Evolutionary conservation across 2,797 vertebrate species (phyloP).

Genomic region (Aeoliscus strigatus): DNA sequence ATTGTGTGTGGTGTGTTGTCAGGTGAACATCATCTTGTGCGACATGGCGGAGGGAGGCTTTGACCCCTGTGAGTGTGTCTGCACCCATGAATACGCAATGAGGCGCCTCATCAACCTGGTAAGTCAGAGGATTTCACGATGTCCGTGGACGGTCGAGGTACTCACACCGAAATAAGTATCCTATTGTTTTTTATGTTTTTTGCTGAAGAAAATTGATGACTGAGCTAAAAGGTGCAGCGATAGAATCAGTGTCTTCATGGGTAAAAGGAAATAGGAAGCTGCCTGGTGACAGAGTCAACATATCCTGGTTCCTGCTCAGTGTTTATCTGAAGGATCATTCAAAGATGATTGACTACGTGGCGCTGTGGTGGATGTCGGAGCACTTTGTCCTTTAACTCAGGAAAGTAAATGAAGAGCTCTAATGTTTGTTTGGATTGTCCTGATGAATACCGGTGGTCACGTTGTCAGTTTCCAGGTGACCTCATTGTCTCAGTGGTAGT

Average conservation of each 20-base stretch:
- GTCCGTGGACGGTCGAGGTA: too few relatives aligned
- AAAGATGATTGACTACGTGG: slow-evolving; percentile 1
- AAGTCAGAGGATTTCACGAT: too few relatives aligned
- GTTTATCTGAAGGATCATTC: slow-evolving; percentile 35
- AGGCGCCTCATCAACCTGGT: slow-evolving; percentile 95
- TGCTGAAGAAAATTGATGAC: background rate
- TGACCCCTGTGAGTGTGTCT: slow-evolving; percentile 97
- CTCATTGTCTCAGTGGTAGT: slow-evolving; percentile 37
- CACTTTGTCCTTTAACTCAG: background rate
- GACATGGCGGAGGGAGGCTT: slow-evolving; percentile 95
- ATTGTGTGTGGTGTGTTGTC: slow-evolving; percentile 30
- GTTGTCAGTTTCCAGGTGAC: slow-evolving; percentile 15
- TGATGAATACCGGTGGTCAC: background rate
- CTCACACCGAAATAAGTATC: slow-evolving; percentile 3
- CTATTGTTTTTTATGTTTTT: background rate
- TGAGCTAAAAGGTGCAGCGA: background rate
- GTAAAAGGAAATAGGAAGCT: slow-evolving; percentile 8
- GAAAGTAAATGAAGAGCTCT: background rate
- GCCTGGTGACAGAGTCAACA: slow-evolving; percentile 10
- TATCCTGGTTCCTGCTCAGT: slow-evolving; percentile 67
- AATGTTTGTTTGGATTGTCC: background rate
- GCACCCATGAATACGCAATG: slow-evolving; percentile 94
- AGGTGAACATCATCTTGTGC: slow-evolving; percentile 41
- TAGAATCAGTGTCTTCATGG: background rate
- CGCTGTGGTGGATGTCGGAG: background rate